Evolutionary conservation across 2,113 vertebrate genomes (phyloP).

Genomic region (Odocoileus hemionus): DNA sequence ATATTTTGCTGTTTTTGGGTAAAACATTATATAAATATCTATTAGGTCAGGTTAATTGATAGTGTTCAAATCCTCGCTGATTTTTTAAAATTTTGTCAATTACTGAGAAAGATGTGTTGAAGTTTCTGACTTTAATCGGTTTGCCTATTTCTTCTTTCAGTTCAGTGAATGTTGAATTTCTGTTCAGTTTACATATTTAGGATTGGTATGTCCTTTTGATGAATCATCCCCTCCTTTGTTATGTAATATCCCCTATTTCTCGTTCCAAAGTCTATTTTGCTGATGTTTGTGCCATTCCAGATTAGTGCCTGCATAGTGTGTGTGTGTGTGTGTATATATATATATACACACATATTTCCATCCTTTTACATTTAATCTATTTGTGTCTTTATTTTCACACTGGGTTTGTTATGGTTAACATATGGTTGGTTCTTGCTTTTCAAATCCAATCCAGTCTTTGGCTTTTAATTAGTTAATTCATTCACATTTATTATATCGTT

Average conservation of each 20-base stretch:
- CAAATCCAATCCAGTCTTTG: background rate
- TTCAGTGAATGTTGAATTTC: background rate
- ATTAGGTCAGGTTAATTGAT: background rate
- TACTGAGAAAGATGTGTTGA: background rate
- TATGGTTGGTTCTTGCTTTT: background rate
- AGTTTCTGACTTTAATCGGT: background rate
- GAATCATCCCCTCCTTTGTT: background rate
- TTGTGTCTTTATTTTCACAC: background rate
- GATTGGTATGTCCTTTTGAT: background rate
- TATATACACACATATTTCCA: background rate
- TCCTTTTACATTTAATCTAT: background rate
- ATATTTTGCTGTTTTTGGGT: background rate
- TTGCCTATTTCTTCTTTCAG: background rate
- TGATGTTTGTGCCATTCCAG: background rate
- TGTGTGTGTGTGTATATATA: no score
- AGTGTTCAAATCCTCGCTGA: background rate
- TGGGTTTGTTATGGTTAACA: background rate
- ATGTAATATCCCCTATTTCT: background rate
- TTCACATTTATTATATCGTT: background rate
- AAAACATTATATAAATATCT: background rate
- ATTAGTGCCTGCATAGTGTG: background rate
- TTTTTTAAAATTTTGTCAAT: background rate
- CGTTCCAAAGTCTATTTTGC: background rate
- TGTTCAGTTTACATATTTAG: background rate
- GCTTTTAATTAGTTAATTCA: background rate